Evolutionary conservation across 2,113 vertebrate species (phyloP), one percentile per base, ranked within the genome.

Genomic region (Nesoenas mayeri): DNA sequence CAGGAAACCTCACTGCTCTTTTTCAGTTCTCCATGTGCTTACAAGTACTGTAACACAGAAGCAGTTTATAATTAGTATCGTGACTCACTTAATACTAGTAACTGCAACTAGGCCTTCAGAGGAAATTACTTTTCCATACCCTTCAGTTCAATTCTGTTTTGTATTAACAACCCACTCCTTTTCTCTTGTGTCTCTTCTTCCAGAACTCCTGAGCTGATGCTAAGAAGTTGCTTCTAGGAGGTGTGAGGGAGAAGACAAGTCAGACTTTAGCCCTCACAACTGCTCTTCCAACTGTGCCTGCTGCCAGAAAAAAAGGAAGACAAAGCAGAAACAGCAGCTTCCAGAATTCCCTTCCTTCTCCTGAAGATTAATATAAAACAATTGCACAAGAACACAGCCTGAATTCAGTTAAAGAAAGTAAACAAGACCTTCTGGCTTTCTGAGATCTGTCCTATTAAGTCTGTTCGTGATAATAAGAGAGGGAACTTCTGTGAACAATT

Each of bases 61-160:
- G 73, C 62, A 89, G 67, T 92, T 93, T 97, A 97, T 94, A 97
- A 96, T 98, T 97, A 97, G 97, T 38, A 96, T 62, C 87, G 85
- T 97, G 96, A 97, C 77, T 97, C 94, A 78, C 62, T 81, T 54
- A 85, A 19, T 65, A 81, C 89, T 92, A 44, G 88, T 93, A 79
- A 69, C 62, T 72, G 66, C 54, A 95, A 44, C 85, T 88, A 47
- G 78, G 48, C 74, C 88, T 91, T 91, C 77, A 25, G 40, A 93
- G 75, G 89, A 97, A 93, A 92, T 91, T 21, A 67, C 83, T 94
- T 95, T 88, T 88, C 73, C 65, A 85, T 91, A 88, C n/a, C 18
- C 71, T 88, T 72, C 12, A 1, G 25, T 83, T 79, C 26, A 72
- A 17, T 77, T 54, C 60, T 71, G 72, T 34, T 66, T 54, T 91